Conservation (phyloP, 2,797 vertebrate genomes). For the Xerus rutilus region DNA sequence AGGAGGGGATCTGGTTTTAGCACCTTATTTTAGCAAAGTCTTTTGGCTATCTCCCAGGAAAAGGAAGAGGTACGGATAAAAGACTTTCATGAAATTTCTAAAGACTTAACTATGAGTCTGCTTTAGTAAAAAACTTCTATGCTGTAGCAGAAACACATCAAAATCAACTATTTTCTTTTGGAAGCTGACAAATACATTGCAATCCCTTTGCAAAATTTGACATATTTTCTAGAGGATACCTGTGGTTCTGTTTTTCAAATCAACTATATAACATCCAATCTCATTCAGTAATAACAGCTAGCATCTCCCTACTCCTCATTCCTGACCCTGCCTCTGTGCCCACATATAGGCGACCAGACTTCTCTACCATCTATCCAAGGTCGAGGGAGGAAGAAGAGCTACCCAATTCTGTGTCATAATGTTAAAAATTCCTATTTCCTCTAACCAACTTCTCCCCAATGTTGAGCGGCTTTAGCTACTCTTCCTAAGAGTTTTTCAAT, state of each 20-base stretch:
- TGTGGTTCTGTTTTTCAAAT: neutral
- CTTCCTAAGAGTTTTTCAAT: neutral
- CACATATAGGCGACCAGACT: neutral
- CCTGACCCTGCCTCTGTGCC: neutral
- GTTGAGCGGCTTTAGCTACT: neutral
- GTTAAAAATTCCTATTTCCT: neutral
- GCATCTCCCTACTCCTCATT: neutral
- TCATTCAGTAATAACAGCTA: neutral
- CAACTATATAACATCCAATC: neutral
- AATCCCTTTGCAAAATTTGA: neutral
- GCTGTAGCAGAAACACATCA: neutral
- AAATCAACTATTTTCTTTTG: neutral
- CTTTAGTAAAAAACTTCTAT: neutral
- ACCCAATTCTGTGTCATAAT: neutral
- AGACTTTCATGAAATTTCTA: neutral
- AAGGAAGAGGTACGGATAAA: neutral
- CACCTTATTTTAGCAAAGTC: neutral
- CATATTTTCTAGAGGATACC: neutral
- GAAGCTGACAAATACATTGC: slow-evolving; percentile 1
- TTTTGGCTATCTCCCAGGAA: neutral
- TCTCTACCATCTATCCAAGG: neutral
- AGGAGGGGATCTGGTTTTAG: neutral
- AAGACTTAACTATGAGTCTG: slow-evolving; percentile 11
- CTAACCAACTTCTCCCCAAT: neutral
- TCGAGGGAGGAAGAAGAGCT: neutral